Evolutionary conservation across 1,140 invertebrate genomes (phyloP), one percentile per base, ranked within the genome.

Genomic region (Dendroctonus ponderosae): DNA sequence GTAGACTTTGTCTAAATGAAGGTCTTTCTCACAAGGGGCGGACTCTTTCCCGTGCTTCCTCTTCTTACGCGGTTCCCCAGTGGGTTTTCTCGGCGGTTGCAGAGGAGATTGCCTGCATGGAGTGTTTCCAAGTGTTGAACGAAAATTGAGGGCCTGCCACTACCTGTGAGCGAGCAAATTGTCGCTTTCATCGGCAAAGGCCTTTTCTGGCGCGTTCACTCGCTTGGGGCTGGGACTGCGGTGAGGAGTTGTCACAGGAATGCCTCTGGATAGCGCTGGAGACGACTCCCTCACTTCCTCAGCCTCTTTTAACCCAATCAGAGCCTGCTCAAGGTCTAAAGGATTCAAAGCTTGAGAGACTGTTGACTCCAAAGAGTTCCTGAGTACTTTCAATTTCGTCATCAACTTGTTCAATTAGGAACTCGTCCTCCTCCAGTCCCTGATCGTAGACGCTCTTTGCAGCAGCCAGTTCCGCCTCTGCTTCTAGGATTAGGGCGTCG

Each of bases 181-280:
- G 26, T 68, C 66, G 51, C 46, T 58, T 5, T 64, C 67, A 15
- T 67, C 63, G 9, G 59, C 43, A 50, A 51, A 60, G 3, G 62
- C 14, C 38, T 46, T 62, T 42, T 67, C 58, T 6, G 70, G 43
- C 3, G 65, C 66, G 54, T 52, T 58, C 5, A 48, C 12, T 37
- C 70, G 44, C 26, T 51, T 69, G 2, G 70, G 70, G 15, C 50
- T 60, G 49, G 63, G 41, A 54, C 51, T 61, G 9, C 39, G 52
- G 44, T 56, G 66, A 2, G 70, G 70, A 9, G 67, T 69, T n/a
- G 70, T 71, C 15, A 71, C 51, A 14, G 70, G 70, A 60, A 71
- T 71, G 15, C 64, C 60, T 11, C 54, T 52, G 14, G 50, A 26
- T 5, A 68, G 40, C 0, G 70, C 70, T 39, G 70, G 67, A 14